Evolutionary conservation across 2,113 vertebrate species (phyloP).

Genomic region (Callipepla squamata): DNA sequence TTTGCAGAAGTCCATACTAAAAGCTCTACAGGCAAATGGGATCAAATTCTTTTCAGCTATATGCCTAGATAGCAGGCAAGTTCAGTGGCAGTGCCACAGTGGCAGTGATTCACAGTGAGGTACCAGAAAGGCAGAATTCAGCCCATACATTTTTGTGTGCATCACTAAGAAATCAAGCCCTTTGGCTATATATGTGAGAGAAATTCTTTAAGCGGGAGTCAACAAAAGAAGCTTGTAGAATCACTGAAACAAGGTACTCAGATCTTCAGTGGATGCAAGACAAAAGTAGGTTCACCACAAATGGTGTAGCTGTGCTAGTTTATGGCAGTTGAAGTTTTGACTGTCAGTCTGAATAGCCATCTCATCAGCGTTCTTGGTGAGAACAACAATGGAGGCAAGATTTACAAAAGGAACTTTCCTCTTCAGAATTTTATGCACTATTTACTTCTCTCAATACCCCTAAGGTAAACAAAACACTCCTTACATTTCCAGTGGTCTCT

Average conservation of each 20-base stretch:
- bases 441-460: neutral
- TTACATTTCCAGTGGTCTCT: neutral
- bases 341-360: neutral
- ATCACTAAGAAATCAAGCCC: neutral
- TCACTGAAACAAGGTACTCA: neutral
- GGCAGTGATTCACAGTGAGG: neutral
- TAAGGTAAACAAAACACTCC: neutral
- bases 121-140: neutral
- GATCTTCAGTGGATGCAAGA: neutral
- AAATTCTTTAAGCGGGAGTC: neutral
- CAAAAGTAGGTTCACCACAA: neutral
- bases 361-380: neutral
- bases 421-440: neutral
- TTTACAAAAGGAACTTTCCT: neutral
- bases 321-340: neutral
- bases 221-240: neutral
- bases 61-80: neutral
- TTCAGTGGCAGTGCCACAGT: neutral
- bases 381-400: neutral
- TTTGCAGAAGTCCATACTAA: neutral
- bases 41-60: conserved; percentile 20
- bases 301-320: neutral
- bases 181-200: neutral
- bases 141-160: neutral
- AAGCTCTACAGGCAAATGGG: neutral